A percentile compares a stretch with the other conserved stretches of the same genome.
Conservation (phyloP, 92 coral and sea anemone genomes). For the Zoanthus sociatus region DNA sequence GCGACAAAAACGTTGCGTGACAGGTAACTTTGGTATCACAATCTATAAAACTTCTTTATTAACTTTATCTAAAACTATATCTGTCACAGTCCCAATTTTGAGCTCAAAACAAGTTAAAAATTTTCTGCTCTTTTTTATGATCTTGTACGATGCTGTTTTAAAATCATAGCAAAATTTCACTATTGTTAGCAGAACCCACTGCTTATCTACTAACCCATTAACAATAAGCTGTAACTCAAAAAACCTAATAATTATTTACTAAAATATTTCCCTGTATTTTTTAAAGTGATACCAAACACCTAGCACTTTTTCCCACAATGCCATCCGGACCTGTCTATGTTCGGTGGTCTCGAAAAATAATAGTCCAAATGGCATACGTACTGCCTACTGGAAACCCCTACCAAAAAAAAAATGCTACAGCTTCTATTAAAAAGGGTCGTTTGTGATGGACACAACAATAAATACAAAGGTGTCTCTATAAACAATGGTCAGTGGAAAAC, state of each 20-base stretch:
- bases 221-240: neutral
- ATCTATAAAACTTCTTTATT: neutral
- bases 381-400: slow-evolving; percentile 1
- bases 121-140: neutral
- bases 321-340: neutral
- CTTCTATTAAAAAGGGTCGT: neutral
- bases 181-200: neutral
- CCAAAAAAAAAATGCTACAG: neutral
- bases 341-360: neutral
- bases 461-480: slow-evolving; percentile 22
- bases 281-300: neutral
- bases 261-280: neutral
- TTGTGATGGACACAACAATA: slow-evolving; percentile 32
- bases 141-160: neutral
- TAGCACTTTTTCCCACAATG: neutral
- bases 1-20: neutral
- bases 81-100: neutral
- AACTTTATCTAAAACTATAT: neutral
- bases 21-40: neutral
- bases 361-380: neutral
- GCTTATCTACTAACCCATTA: neutral
- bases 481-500: slow-evolving; percentile 32
- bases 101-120: neutral
- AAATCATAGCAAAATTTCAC: neutral
- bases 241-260: neutral